Evolutionary conservation across 2,888 invertebrate genomes (phyloP).

Genomic region (Tortricodes alternella): DNA sequence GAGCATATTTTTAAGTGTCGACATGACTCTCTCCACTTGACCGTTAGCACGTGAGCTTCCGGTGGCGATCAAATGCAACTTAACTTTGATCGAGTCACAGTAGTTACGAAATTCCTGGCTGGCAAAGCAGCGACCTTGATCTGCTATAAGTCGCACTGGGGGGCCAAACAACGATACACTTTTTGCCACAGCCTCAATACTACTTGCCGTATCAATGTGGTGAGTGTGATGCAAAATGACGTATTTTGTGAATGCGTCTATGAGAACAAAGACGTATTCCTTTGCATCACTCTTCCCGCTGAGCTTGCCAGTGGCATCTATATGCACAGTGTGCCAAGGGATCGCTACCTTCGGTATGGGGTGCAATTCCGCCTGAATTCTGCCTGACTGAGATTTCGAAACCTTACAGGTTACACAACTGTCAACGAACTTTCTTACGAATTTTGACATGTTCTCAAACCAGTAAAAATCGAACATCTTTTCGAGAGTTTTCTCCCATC

Average conservation of each 20-base stretch:
- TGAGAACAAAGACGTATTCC: slow-evolving; percentile 15
- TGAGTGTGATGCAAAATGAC: background rate
- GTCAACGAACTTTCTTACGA: slow-evolving; percentile 26
- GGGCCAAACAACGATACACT: slow-evolving; percentile 32
- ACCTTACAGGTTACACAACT: slow-evolving; percentile 39
- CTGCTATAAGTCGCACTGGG: slow-evolving; percentile 32
- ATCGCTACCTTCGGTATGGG: background rate
- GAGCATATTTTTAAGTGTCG: slow-evolving; percentile 34
- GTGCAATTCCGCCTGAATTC: slow-evolving; percentile 30
- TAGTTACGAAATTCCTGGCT: slow-evolving; percentile 32
- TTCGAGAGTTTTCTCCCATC: slow-evolving; percentile 36
- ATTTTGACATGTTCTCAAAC: slow-evolving; percentile 26
- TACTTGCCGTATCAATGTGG: slow-evolving; percentile 13
- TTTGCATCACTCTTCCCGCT: slow-evolving; percentile 13
- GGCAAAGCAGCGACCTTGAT: slow-evolving; percentile 33
- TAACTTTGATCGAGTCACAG: slow-evolving; percentile 26
- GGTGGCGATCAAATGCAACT: slow-evolving; percentile 34
- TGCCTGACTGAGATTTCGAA: slow-evolving; percentile 35
- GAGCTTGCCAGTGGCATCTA: slow-evolving; percentile 28
- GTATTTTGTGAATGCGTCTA: slow-evolving; percentile 27
- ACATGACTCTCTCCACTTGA: slow-evolving; percentile 34
- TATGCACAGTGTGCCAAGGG: slow-evolving; percentile 31
- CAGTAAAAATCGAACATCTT: slow-evolving; percentile 19
- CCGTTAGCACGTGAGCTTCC: slow-evolving; percentile 33
- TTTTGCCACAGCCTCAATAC: slow-evolving; percentile 28